phyloP scores from a whole-genome alignment of 2,113 vertebrate species.

The Rhombomys opimus region DNA sequence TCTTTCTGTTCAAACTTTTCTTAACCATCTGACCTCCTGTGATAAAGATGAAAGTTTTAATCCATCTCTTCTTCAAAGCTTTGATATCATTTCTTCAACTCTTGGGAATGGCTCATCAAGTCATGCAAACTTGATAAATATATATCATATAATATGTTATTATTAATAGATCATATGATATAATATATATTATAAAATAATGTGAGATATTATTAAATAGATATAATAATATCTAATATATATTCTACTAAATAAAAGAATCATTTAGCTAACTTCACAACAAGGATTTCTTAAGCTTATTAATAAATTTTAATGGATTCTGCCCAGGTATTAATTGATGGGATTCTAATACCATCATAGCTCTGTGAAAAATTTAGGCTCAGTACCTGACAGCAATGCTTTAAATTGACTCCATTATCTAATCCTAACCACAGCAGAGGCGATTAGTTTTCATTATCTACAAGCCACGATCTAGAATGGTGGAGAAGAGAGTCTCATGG shows the following conservation, averaged over 20 bases:
- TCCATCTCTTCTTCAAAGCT: background rate
- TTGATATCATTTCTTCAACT: background rate
- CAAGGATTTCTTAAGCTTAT: background rate
- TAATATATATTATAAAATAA: no score
- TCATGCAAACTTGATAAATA: background rate
- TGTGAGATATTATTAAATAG: no score
- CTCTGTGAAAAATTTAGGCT: background rate
- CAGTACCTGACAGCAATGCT: background rate
- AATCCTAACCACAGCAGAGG: background rate
- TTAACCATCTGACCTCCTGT: background rate
- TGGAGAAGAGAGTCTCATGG: background rate
- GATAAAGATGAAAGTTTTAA: background rate
- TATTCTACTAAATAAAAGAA: background rate
- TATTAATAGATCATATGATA: background rate
- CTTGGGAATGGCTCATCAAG: background rate
- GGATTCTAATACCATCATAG: background rate
- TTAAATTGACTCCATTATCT: background rate
- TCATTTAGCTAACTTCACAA: background rate
- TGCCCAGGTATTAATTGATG: background rate
- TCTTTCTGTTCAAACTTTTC: background rate
- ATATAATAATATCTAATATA: background rate
- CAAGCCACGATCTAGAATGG: background rate
- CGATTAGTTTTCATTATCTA: background rate
- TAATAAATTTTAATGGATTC: slow-evolving; percentile 1
- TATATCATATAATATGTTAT: background rate